These are phyloP conservation scores for Prostheceraeus crozeri DNA, from an alignment of 2,888 invertebrate species.

Conservation along the genomic window DNA sequence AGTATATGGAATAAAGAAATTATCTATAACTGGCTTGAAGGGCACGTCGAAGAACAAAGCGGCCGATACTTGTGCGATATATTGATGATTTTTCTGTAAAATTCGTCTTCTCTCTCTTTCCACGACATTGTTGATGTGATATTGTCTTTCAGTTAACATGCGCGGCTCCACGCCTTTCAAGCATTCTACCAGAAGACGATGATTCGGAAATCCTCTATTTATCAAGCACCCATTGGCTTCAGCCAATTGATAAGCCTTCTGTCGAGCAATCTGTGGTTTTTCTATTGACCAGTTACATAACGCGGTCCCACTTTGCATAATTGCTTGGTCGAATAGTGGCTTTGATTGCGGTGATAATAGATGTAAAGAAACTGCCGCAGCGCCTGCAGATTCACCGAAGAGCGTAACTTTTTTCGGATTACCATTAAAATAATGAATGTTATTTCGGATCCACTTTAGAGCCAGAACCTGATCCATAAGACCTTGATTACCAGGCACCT, in stretches of 20 bases:
- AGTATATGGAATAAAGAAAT: slow-evolving; percentile 65
- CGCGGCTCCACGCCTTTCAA: too few species aligned
- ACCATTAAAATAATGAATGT: slow-evolving; percentile 62
- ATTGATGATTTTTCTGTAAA: too few species aligned
- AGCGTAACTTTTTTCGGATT: slow-evolving; percentile 45
- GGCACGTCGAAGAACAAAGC: slow-evolving; percentile 15
- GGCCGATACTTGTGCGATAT: too few species aligned
- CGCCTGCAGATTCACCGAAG: slow-evolving; percentile 48
- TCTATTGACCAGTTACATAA: slow-evolving; percentile 44
- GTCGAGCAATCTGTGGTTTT: too few species aligned
- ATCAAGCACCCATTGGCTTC: too few species aligned
- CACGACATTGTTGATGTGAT: too few species aligned
- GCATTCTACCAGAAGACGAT: too few species aligned
- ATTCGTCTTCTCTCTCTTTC: too few species aligned
- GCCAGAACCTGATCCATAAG: slow-evolving; percentile 88
- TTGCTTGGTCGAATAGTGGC: slow-evolving; percentile 45
- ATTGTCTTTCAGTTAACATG: too few species aligned
- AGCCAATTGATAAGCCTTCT: too few species aligned
- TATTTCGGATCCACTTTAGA: slow-evolving; percentile 83
- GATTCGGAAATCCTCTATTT: too few species aligned
- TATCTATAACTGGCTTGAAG: slow-evolving; percentile 71
- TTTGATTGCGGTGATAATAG: slow-evolving; percentile 44
- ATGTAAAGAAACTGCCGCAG: slow-evolving; percentile 45
- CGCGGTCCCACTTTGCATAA: slow-evolving; percentile 46
- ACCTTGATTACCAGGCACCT: slow-evolving; percentile 79